Evolutionary conservation across 2,888 invertebrate genomes (phyloP).

Genomic region (Ferrisia virgata): DNA sequence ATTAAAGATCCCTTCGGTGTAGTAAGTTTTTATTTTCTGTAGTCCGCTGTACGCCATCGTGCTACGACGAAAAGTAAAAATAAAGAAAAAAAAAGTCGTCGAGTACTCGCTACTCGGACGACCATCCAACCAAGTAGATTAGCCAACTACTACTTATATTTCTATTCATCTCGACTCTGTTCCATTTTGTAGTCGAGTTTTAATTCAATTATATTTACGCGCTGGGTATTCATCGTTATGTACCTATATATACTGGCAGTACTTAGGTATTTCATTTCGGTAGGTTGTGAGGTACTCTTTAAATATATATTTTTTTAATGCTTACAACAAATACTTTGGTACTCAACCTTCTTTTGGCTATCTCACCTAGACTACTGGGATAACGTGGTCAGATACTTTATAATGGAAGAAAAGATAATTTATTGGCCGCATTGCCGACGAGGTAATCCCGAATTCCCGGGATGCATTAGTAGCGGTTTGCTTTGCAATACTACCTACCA

Average conservation of each 20-base stretch:
- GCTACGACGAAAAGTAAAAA: neutral
- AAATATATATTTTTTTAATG: constrained; percentile 9
- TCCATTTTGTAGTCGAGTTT: neutral
- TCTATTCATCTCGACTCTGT: neutral
- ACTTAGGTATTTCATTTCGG: too few relatives aligned
- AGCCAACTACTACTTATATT: too few relatives aligned
- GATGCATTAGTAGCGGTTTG: neutral
- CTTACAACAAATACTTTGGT: neutral
- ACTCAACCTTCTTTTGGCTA: too few relatives aligned
- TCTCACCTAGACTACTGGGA: neutral
- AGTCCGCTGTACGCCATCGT: neutral
- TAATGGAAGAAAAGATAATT: neutral
- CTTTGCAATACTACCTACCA: neutral
- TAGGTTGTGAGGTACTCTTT: too few relatives aligned
- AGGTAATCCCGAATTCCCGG: constrained; percentile 13
- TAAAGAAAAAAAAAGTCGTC: neutral
- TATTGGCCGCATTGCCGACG: neutral
- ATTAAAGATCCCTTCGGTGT: constrained; percentile 12
- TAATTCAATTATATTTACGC: neutral
- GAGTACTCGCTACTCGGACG: neutral
- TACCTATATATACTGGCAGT: too few relatives aligned
- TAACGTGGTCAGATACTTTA: neutral
- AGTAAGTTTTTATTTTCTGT: constrained; percentile 1
- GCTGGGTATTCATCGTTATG: neutral
- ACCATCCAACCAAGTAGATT: too few relatives aligned